Percentiles rank a stretch among this genome's conserved stretches.
Evolutionary conservation across 2,113 vertebrate genomes (phyloP).

Genomic region (Cheilinus undulatus): DNA sequence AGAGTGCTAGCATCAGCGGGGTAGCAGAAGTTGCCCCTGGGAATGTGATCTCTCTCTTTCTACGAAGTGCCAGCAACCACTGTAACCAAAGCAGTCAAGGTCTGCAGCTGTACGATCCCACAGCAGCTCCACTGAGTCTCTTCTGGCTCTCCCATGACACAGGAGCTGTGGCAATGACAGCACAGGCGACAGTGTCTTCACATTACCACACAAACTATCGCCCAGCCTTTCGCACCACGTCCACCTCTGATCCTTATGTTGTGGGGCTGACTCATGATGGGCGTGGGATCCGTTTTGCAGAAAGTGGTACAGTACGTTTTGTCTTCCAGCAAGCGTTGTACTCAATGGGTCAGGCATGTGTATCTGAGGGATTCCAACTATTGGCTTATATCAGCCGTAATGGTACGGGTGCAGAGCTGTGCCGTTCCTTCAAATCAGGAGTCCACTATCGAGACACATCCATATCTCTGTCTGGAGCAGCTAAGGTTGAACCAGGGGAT

Average conservation of each 20-base stretch:
- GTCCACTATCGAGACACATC: constrained; percentile 91
- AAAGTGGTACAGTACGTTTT: constrained; percentile 87
- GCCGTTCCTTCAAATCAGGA: constrained; percentile 84
- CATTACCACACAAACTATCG: constrained; percentile 90
- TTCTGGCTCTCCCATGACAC: constrained; percentile 92
- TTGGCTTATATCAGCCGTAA: constrained; percentile 87
- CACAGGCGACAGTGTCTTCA: constrained; percentile 83
- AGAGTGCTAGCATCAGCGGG: constrained; percentile 85
- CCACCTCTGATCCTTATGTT: constrained; percentile 88
- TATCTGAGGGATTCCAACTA: constrained; percentile 87
- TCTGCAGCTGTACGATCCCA: constrained; percentile 81
- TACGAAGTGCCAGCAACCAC: constrained; percentile 86
- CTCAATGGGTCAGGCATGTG: constrained; percentile 87
- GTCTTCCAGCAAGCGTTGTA: constrained; percentile 89
- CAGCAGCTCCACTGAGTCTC: constrained; percentile 82
- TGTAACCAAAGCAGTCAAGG: constrained; percentile 87
- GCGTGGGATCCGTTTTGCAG: constrained; percentile 86
- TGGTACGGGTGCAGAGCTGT: constrained; percentile 84
- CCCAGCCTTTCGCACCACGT: constrained; percentile 85
- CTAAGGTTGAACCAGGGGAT: constrained; percentile 83
- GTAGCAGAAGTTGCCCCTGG: constrained; percentile 86
- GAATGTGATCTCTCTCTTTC: constrained; percentile 79
- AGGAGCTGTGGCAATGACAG: constrained; percentile 87
- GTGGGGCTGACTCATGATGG: constrained; percentile 86
- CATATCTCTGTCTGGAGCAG: constrained; percentile 84